Evolutionary conservation across 2,888 invertebrate species (phyloP).

Genomic region (Sarcophaga subvicina): DNA sequence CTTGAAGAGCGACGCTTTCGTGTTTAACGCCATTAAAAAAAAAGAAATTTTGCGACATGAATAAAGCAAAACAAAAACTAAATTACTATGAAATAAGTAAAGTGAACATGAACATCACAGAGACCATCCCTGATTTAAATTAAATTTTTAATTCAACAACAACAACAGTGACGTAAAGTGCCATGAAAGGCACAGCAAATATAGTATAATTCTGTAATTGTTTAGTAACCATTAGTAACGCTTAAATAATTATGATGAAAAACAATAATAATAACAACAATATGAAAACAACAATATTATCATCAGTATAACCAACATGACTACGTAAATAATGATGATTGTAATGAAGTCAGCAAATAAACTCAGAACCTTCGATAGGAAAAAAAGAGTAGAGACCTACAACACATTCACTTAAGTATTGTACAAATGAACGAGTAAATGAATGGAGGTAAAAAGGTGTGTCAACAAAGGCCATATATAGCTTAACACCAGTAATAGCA

Average conservation of each 20-base stretch:
- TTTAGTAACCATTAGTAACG: conserved; percentile 57
- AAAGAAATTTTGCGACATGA: neutral
- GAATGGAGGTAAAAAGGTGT: conserved; percentile 29
- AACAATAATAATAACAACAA: neutral
- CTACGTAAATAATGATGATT: no score
- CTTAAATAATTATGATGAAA: conserved; percentile 29
- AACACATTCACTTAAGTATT: neutral
- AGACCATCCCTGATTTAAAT: conserved; percentile 42
- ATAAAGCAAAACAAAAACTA: conserved; percentile 5
- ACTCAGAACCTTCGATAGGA: no score
- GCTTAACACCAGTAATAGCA: conserved; percentile 6
- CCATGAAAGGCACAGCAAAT: conserved; percentile 28
- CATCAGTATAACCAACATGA: no score
- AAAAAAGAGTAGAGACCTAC: neutral
- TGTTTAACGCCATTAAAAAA: conserved; percentile 13
- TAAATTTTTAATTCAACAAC: conserved; percentile 12
- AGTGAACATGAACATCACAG: no score
- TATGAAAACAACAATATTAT: no score
- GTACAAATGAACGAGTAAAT: neutral
- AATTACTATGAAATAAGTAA: neutral
- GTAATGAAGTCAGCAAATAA: no score
- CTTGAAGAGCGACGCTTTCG: neutral
- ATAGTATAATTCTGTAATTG: neutral
- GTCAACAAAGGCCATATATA: conserved; percentile 23
- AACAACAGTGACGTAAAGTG: neutral